phyloP scores from a whole-genome alignment of 2,888 invertebrate species.

The Hypena proboscidalis region DNA sequence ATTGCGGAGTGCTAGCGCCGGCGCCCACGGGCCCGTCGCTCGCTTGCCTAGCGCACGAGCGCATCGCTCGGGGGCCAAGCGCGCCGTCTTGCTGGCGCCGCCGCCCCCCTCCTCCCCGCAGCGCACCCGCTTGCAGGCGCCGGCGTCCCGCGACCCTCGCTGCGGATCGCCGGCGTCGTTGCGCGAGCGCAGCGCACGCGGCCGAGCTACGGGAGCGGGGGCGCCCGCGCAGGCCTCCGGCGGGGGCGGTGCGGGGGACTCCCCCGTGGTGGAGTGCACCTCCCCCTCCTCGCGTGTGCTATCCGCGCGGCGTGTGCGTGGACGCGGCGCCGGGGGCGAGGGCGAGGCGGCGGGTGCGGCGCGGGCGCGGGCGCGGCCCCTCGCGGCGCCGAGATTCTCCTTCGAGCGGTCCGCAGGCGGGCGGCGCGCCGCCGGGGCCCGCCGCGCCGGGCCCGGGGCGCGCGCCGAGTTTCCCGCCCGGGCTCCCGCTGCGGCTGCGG shows the following conservation, averaged over 20 bases:
- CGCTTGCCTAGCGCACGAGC: constrained; percentile 60
- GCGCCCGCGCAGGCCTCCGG: constrained; percentile 25
- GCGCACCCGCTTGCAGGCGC: constrained; percentile 35
- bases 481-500: constrained; percentile 51
- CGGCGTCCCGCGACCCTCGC: constrained; percentile 37
- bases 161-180: constrained; percentile 53
- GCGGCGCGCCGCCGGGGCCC: constrained; percentile 70
- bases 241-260: constrained; percentile 43
- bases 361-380: constrained; percentile 63
- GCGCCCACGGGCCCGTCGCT: constrained; percentile 71
- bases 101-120: constrained; percentile 35
- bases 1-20: constrained; percentile 72
- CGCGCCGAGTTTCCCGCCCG: constrained; percentile 74
- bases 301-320: constrained; percentile 49
- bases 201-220: constrained; percentile 33
- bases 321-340: constrained; percentile 44
- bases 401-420: constrained; percentile 68
- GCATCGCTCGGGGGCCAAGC: constrained; percentile 48
- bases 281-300: constrained; percentile 49
- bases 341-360: constrained; percentile 53
- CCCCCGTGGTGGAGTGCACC: constrained; percentile 66
- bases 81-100: constrained; percentile 43
- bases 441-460: constrained; percentile 74
- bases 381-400: constrained; percentile 74
- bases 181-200: constrained; percentile 59